Base-by-base conservation (phyloP, 2,113 vertebrate genomes). In the Scophthalmus maximus region DNA sequence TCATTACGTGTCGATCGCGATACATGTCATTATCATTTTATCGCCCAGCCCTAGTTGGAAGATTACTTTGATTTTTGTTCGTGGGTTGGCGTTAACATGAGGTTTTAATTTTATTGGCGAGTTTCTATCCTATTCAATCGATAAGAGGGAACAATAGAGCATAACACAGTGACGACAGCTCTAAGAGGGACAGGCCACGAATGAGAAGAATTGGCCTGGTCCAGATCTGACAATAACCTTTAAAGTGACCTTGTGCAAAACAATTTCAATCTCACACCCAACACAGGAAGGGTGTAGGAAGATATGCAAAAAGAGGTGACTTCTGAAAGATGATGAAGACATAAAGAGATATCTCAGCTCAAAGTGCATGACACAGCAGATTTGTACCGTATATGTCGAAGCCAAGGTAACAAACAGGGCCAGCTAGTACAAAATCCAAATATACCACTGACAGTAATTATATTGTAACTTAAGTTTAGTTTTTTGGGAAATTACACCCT, bases 341-440 rank as follows among this genome's bases (percentile, higher is more conserved):
- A 60, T 38, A 55, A 55, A 32, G 27, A 34, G n/a, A n/a, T n/a
- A n/a, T 58, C 55, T 74, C 52, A 59, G 25, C 18, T 55, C 27
- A 6, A 25, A 36, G 14, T 3, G 8, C n/a, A 40, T 9, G 3
- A 49, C 40, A 12, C 40, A 29, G 32, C 25, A 36, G 29, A 55
- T 36, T 23, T 5, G 20, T 1, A 44, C 6, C 22, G 11, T 10
- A 14, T 26, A 14, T 29, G 11, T 26, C 42, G 32, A 20, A 78
- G 20, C 10, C 18, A 40, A 27, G 17, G 12, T 3, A 17, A 25
- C n/a, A 46, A 53, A 25, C 32, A 15, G 7, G 36, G 34, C 17
- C 32, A 6, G 6, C 11, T 38, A 20, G 29, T 10, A n/a, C 14
- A 55, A 3, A 57, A 44, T n/a, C 22, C 10, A 30, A 36, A 42